phyloP scores from a whole-genome alignment of 1,140 invertebrate species.

The Pomacea maculata region DNA sequence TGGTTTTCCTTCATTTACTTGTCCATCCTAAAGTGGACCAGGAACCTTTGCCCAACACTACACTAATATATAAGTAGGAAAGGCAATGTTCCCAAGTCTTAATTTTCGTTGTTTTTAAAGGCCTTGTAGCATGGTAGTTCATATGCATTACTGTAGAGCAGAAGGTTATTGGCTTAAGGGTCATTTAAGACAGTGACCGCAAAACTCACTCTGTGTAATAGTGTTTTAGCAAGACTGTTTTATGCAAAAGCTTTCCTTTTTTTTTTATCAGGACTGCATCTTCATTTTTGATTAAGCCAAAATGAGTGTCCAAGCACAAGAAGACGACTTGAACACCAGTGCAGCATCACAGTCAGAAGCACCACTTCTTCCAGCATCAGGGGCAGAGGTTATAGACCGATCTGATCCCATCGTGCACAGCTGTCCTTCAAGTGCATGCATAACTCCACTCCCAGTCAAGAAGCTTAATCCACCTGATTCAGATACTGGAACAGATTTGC shows the following conservation, averaged over 20 bases:
- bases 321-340: background rate
- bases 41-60: too few species aligned
- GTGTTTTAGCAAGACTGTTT: background rate
- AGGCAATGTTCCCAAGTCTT: too few species aligned
- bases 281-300: conserved; percentile 6
- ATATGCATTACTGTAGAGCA: too few species aligned
- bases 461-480: conserved; percentile 47
- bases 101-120: too few species aligned
- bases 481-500: conserved; percentile 52
- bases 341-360: conserved; percentile 8
- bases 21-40: too few species aligned
- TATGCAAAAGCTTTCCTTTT: background rate
- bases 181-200: too few species aligned
- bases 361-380: conserved; percentile 2
- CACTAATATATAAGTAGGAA: too few species aligned
- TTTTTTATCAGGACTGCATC: background rate
- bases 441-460: conserved; percentile 42
- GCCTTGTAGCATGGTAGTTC: too few species aligned
- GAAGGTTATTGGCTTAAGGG: too few species aligned
- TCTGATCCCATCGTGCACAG: conserved; percentile 14
- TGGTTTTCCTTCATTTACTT: too few species aligned
- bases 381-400: background rate
- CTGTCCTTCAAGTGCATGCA: conserved; percentile 32
- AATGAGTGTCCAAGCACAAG: background rate
- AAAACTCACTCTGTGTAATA: background rate